Evolutionary conservation across 2,888 invertebrate genomes (phyloP), one percentile per base, ranked within the genome.

Genomic region (Pinctada fucata): DNA sequence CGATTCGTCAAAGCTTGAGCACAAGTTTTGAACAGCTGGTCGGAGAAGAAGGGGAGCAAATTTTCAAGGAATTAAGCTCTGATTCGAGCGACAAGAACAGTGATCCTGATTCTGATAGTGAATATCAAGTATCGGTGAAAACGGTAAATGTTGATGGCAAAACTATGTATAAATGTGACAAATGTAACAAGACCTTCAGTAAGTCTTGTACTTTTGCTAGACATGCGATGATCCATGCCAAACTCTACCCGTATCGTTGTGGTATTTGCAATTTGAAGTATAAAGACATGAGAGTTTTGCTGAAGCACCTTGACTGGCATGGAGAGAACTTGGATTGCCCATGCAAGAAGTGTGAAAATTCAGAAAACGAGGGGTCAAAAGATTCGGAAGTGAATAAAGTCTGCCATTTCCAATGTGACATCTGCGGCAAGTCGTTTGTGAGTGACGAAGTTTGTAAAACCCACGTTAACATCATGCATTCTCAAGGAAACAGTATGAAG

Each of bases 381-480:
- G 70, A 71, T 16, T 75, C 67, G 3, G 66, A 71, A 4, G 66
- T n/a, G 13, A 73, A 47, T 49, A 74, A 63, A 72, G 69, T n/a
- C 65, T 76, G 47, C 52, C 66, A 6, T 63, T 80, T 80, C 66
- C 81, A 82, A 63, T 86, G 86, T 83, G 85, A 84, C 50, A 78
- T 86, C n/a, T 86, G 86, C 79, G 75, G 76, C 6, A 79, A 81
- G 63, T 81, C 77, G 51, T 86, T 85, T 74, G 51, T 75, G 51
- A 80, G 75, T 47, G 80, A 74, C 10, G 77, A 75, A 66, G 77
- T 70, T 3, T 80, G 77, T 47, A 75, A 75, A 72, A 50, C 66
- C 4, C 80, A 80, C 58, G 75, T 80, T 5, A 76, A 80, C 70
- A 64, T 65, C 6, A 76, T 76, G 58, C 69, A 72, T 13, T 45